These are phyloP conservation scores for Cartodere bifasciata DNA, from an alignment of 2,888 invertebrate species.

Conservation along the genomic window DNA sequence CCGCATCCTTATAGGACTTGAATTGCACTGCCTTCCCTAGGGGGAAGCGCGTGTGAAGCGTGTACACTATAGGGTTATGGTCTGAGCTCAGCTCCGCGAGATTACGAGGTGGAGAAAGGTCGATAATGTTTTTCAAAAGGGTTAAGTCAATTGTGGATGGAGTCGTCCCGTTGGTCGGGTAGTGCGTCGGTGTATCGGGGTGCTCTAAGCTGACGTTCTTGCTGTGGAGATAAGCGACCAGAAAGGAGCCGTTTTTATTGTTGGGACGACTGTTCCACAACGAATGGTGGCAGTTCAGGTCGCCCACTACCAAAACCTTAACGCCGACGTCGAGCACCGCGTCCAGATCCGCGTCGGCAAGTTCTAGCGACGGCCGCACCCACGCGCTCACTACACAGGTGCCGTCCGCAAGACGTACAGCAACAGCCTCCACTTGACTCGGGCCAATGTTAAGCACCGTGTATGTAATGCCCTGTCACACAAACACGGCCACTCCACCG, in stretches of 20 bases:
- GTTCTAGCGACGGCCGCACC: no score
- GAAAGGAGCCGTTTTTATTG: slow-evolving; percentile 7
- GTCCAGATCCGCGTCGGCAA: no score
- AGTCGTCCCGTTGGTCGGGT: slow-evolving; percentile 4
- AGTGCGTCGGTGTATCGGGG: slow-evolving; percentile 4
- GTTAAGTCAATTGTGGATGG: slow-evolving; percentile 9
- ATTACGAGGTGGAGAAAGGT: slow-evolving; percentile 1
- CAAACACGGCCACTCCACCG: no score
- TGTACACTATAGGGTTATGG: slow-evolving; percentile 7
- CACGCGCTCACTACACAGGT: no score
- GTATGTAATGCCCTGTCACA: no score
- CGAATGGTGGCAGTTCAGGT: slow-evolving; percentile 9
- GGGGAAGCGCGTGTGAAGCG: not conserved
- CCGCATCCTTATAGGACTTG: slow-evolving; percentile 8
- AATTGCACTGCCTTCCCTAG: not conserved
- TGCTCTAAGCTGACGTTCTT: slow-evolving; percentile 3
- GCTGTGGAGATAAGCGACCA: not conserved
- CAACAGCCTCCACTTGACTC: no score
- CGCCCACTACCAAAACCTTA: slow-evolving; percentile 8
- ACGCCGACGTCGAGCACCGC: no score
- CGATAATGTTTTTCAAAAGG: slow-evolving; percentile 1
- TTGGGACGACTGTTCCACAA: slow-evolving; percentile 4
- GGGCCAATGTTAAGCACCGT: no score
- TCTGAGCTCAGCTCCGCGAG: slow-evolving; percentile 7
- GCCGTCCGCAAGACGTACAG: no score